A percentile compares a stretch with the other conserved stretches of the same genome.
Conservation (phyloP, 2,888 invertebrate genomes). For the Ophioninae sp. region DNA sequence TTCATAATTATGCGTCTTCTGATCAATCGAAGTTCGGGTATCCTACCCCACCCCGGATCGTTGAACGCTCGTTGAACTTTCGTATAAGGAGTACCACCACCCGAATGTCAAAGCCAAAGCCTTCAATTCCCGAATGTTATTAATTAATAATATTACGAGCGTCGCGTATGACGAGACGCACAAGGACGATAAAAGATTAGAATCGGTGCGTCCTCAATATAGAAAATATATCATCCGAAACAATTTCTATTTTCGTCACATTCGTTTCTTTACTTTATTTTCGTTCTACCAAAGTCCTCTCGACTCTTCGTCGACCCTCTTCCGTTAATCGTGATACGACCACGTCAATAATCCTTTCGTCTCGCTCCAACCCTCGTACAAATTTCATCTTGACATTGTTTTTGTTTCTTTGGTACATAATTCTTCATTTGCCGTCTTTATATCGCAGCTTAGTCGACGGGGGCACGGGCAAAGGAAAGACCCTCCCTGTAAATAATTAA, state of each 20-base stretch:
- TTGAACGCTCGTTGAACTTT: too few relatives aligned
- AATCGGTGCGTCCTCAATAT: too few relatives aligned
- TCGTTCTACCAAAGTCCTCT: background rate
- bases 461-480: conserved; percentile 9
- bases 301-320: background rate
- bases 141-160: too few relatives aligned
- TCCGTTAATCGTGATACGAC: background rate
- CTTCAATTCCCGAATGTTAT: too few relatives aligned
- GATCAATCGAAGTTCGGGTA: too few relatives aligned
- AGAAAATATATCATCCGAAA: too few relatives aligned
- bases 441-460: conserved; percentile 30
- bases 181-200: too few relatives aligned
- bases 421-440: conserved; percentile 6
- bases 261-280: background rate
- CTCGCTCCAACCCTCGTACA: background rate
- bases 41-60: too few relatives aligned
- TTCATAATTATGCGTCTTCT: too few relatives aligned
- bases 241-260: background rate
- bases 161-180: too few relatives aligned
- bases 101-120: too few relatives aligned
- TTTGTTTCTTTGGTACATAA: conserved; percentile 14
- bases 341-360: background rate
- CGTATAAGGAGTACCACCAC: background rate
- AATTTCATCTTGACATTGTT: conserved; percentile 1
- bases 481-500: conserved; percentile 52